Evolutionary conservation across 2,113 vertebrate species (phyloP).

Genomic region (Raja brachyura): DNA sequence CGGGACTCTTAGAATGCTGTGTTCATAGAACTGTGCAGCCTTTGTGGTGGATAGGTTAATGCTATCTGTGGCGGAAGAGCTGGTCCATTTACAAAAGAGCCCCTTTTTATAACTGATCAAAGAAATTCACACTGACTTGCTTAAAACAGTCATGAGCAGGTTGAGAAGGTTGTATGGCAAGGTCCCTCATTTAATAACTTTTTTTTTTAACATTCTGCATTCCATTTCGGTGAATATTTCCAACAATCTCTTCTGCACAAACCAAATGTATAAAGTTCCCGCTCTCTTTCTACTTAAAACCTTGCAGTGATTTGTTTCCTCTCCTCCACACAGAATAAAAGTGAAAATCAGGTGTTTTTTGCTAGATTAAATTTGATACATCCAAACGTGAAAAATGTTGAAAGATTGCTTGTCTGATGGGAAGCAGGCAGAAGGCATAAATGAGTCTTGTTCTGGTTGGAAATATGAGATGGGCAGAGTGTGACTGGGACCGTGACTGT

Average conservation of each 20-base stretch:
- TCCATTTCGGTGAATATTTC: not conserved
- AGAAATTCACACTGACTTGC: not conserved
- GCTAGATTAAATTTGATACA: not conserved
- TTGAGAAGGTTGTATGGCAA: not conserved
- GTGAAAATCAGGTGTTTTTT: not conserved
- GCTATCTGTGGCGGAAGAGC: not conserved
- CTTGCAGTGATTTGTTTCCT: not conserved
- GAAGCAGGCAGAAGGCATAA: too few relatives aligned
- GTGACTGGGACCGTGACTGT: too few relatives aligned
- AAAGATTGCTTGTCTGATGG: not conserved
- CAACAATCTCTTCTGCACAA: not conserved
- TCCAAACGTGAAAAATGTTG: not conserved
- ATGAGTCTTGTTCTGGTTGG: too few relatives aligned
- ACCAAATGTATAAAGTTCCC: not conserved
- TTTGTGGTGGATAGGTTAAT: conserved; percentile 23
- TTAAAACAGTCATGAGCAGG: not conserved
- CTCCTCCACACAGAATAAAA: not conserved
- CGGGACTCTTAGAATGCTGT: not conserved
- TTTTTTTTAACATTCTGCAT: not conserved
- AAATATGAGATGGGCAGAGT: too few relatives aligned
- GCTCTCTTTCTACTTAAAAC: not conserved
- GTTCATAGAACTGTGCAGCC: not conserved
- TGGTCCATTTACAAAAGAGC: not conserved
- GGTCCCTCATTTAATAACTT: not conserved
- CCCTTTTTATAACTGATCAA: conserved; percentile 10